Percentiles rank a stretch among this genome's conserved stretches.
Evolutionary conservation across 2,888 invertebrate genomes (phyloP).

Genomic region (Abscondita cerata): DNA sequence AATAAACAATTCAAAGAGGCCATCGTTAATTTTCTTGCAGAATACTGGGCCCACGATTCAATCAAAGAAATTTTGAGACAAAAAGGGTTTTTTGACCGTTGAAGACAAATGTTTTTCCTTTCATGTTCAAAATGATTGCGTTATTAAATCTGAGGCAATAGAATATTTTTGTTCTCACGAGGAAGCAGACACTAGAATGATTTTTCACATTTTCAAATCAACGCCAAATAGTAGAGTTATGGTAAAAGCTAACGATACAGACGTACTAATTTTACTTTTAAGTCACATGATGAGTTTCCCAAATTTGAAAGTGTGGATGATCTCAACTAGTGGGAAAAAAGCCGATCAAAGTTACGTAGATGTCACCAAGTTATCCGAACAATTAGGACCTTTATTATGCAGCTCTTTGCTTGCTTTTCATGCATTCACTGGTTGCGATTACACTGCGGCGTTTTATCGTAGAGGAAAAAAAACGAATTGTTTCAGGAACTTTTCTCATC

Average conservation of each 20-base stretch:
- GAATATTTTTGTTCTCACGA: neutral
- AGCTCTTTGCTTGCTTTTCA: neutral
- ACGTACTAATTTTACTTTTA: neutral
- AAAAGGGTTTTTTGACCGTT: too few relatives aligned
- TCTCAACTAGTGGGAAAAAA: neutral
- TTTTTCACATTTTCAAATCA: neutral
- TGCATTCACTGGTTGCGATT: neutral
- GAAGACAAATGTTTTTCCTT: too few relatives aligned
- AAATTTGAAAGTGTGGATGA: neutral
- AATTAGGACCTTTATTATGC: neutral
- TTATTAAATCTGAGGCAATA: neutral
- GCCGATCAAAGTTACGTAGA: neutral
- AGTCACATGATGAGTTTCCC: neutral
- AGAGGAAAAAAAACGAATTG: neutral
- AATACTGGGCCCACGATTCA: neutral
- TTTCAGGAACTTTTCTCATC: neutral
- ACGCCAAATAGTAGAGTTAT: neutral
- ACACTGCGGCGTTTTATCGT: neutral
- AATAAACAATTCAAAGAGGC: neutral
- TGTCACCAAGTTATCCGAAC: neutral
- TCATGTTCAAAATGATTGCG: too few relatives aligned
- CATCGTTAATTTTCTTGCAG: neutral
- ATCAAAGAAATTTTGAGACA: too few relatives aligned
- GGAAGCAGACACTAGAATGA: conserved; percentile 2
- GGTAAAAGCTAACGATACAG: neutral